A percentile compares a stretch with the other conserved stretches of the same genome.
phyloP scores from a whole-genome alignment of 2,797 vertebrate species.

The Muscicapa striata region DNA sequence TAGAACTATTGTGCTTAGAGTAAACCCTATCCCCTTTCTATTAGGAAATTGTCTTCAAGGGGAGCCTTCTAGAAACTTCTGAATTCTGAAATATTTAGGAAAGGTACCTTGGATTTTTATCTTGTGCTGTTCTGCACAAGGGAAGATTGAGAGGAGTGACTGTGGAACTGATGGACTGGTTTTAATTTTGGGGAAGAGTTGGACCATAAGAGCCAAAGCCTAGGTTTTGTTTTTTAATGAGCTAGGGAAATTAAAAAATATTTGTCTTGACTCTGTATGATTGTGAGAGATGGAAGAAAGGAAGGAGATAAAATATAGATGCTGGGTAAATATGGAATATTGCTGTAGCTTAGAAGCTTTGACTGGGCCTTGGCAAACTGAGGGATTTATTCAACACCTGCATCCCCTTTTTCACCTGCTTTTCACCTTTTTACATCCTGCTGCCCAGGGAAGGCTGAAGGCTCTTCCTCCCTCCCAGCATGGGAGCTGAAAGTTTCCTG shows the following conservation, averaged over 20 bases:
- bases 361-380: neutral
- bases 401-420: neutral
- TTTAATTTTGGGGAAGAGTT: constrained; percentile 27
- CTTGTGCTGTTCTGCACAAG: neutral
- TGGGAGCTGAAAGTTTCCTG: neutral
- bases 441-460: neutral
- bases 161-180: neutral
- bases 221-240: constrained; percentile 24
- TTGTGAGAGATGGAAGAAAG: neutral
- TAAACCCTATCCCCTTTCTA: neutral
- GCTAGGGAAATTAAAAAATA: constrained; percentile 34
- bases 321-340: neutral
- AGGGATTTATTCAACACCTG: neutral
- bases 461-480: too few species aligned
- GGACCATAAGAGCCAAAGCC: neutral
- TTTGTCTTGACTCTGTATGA: neutral
- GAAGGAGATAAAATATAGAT: neutral
- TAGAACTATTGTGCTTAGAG: neutral
- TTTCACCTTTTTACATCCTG: neutral
- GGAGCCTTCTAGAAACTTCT: neutral
- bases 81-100: neutral
- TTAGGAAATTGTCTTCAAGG: neutral
- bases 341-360: neutral
- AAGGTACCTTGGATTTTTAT: neutral
- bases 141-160: neutral